phyloP scores from a whole-genome alignment of 2,888 invertebrate genomes.

The Acleris cristana region DNA sequence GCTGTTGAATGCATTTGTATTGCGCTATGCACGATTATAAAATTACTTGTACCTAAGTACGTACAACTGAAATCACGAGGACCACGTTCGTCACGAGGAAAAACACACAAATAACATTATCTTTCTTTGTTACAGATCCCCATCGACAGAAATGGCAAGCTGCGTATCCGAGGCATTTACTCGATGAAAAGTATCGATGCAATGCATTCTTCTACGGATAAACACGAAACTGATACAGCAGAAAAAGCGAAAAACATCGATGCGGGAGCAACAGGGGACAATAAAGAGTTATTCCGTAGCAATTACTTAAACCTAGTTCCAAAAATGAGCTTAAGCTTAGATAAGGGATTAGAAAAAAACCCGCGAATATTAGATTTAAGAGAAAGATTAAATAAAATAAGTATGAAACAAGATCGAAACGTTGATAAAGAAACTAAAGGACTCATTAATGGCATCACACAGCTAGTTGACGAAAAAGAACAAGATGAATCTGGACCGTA shows the following conservation, averaged over 20 bases:
- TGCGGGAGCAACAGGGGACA: constrained; percentile 57
- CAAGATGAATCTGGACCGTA: constrained; percentile 84
- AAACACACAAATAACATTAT: constrained; percentile 26
- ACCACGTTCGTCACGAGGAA: not conserved
- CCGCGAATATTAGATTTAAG: constrained; percentile 76
- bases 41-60: too few species aligned
- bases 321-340: constrained; percentile 74
- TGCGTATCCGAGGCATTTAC: constrained; percentile 68
- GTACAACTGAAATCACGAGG: not conserved
- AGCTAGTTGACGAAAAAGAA: constrained; percentile 73
- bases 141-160: constrained; percentile 74
- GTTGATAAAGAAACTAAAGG: constrained; percentile 75
- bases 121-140: constrained; percentile 71
- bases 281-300: constrained; percentile 66
- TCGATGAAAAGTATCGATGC: constrained; percentile 63
- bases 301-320: constrained; percentile 73
- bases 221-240: constrained; percentile 48
- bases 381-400: constrained; percentile 75
- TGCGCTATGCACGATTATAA: too few species aligned
- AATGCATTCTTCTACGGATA: constrained; percentile 57
- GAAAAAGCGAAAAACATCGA: constrained; percentile 54
- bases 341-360: constrained; percentile 71
- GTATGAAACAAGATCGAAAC: constrained; percentile 71
- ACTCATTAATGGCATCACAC: constrained; percentile 73
- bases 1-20: too few species aligned